Base-by-base conservation (phyloP, 2,888 invertebrate genomes). In the Drosophila paracracens region DNA sequence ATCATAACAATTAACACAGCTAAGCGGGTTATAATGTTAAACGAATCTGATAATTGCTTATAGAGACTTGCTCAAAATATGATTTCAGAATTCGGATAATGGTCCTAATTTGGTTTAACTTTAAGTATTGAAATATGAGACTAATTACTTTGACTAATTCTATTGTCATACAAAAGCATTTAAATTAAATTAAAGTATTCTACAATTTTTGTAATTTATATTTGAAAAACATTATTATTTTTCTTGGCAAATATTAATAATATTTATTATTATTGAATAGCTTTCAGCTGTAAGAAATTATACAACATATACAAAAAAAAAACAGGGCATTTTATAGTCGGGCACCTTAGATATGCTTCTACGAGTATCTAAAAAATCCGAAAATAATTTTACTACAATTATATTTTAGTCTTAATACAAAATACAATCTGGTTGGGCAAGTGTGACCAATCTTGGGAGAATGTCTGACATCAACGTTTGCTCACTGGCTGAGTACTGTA, bases 201-300 rank as follows among this genome's bases (percentile, higher is more conserved):
- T 36, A 16, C 35, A 36, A 36, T 2, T 36, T 16, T 18, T 7
- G 2, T 38, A 38, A 36, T 18, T n/a, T n/a, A n/a, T n/a, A 5
- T 40, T n/a, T 6, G n/a, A 11, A 16, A 43, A 43, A 43, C 21
- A 13, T 21, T 11, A 21, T 21, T 40, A 2, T 2, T 2, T 25
- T 16, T 8, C 21, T 16, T 48, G 8, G 8, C 13, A 46, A n/a
- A n/a, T n/a, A n/a, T n/a, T n/a, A n/a, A n/a, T n/a, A n/a, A n/a
- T n/a, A n/a, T n/a, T 6, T 35, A 7, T 18, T 29, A 31, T 0
- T 18, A 6, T 46, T 52, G 58, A 63, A 74, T 74, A 61, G 10
- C 35, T 65, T 58, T 58, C 29, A 61, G 61, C 62, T 16, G 21
- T n/a, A 4, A 8, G 10, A 43, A 4, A 4, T n/a, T 52, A 8